Evolutionary conservation across 2,797 vertebrate genomes (phyloP).

Genomic region (Helostoma temminkii): DNA sequence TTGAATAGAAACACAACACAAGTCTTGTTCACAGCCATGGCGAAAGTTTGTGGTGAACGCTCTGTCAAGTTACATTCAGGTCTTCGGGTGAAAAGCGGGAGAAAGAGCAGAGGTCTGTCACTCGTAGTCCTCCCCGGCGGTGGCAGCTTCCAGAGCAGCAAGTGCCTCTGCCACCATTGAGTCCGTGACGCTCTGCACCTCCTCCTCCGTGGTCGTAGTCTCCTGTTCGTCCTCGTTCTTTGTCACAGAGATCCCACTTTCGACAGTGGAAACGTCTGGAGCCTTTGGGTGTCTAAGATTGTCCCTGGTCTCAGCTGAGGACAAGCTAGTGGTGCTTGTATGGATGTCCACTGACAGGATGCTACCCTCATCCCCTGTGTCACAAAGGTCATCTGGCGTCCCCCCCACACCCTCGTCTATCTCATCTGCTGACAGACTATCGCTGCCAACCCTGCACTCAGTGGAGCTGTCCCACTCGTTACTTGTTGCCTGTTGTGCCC

Average conservation of each 20-base stretch:
- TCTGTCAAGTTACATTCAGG: not conserved
- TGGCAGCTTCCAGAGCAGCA: conserved; percentile 93
- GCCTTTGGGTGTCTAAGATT: conserved; percentile 49
- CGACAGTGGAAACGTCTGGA: conserved; percentile 57
- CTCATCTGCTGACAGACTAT: conserved; percentile 66
- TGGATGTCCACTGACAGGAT: conserved; percentile 82
- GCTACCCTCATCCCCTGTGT: conserved; percentile 83
- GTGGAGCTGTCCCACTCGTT: conserved; percentile 58
- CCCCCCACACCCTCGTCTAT: conserved; percentile 75
- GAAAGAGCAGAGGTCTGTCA: conserved; percentile 40
- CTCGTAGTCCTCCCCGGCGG: conserved; percentile 91
- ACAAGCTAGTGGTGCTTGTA: conserved; percentile 85
- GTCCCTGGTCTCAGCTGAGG: conserved; percentile 80
- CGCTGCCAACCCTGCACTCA: conserved; percentile 14
- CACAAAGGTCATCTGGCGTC: conserved; percentile 76
- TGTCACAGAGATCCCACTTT: conserved; percentile 66
- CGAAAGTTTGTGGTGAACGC: conserved; percentile 1
- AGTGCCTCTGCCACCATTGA: conserved; percentile 93
- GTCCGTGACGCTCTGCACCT: conserved; percentile 83
- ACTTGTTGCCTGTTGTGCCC: not conserved
- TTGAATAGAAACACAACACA: conserved; percentile 6
- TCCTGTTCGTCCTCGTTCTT: conserved; percentile 66
- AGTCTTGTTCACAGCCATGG: conserved; percentile 21
- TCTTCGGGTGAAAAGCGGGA: not conserved
- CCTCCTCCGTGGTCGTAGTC: conserved; percentile 40